Evolutionary conservation across 1,140 invertebrate genomes (phyloP).

Genomic region (Drosophila orena): DNA sequence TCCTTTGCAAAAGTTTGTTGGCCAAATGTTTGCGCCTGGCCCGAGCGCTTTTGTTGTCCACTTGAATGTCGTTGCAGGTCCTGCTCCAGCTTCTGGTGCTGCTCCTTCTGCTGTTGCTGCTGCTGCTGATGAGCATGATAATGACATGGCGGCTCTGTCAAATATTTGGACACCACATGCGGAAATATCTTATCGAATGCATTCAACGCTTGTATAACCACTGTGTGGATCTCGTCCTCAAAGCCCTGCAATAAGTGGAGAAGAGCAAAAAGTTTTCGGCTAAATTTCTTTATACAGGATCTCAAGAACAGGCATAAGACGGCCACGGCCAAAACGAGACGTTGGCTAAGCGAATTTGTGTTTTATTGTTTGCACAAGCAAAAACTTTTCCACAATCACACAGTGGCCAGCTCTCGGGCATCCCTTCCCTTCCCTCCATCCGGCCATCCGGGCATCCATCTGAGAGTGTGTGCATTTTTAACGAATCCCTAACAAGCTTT

Average conservation of each 20-base stretch:
- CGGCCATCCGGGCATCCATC: conserved; percentile 34
- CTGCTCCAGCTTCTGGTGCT: conserved; percentile 25
- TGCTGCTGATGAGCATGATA: conserved; percentile 81
- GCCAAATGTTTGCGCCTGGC: conserved; percentile 75
- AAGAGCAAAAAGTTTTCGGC: conserved; percentile 50
- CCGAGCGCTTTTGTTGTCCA: conserved; percentile 76
- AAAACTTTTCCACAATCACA: conserved; percentile 69
- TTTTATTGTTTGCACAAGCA: conserved; percentile 83
- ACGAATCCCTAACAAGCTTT: conserved; percentile 82
- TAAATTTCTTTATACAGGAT: conserved; percentile 69
- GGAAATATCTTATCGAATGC: conserved; percentile 85
- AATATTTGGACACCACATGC: conserved; percentile 84
- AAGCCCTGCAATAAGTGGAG: conserved; percentile 86
- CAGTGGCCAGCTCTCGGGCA: conserved; percentile 32
- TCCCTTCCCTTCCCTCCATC: not conserved
- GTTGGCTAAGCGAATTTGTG: conserved; percentile 78
- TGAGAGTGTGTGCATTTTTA: conserved; percentile 73
- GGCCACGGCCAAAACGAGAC: conserved; percentile 31
- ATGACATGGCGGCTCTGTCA: conserved; percentile 83
- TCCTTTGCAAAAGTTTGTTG: conserved; percentile 79
- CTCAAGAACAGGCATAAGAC: conserved; percentile 59
- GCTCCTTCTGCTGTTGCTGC: conserved; percentile 41
- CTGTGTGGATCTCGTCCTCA: conserved; percentile 86
- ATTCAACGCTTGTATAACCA: conserved; percentile 84
- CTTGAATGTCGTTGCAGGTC: conserved; percentile 64